phyloP scores from a whole-genome alignment of 2,113 vertebrate genomes.

The Ammodytes marinus region DNA sequence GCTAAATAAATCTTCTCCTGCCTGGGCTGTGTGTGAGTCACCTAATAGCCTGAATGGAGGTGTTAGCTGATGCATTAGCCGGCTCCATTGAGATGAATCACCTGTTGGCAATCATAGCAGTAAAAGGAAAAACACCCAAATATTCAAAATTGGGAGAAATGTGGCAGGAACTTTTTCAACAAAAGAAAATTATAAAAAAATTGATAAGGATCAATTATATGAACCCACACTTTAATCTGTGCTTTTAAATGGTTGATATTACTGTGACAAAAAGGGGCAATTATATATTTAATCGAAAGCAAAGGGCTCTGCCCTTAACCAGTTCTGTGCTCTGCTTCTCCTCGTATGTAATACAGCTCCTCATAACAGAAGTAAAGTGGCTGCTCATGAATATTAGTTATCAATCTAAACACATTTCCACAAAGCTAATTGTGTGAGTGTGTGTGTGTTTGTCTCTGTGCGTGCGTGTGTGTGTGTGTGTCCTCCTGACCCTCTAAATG shows the following conservation, averaged over 20 bases:
- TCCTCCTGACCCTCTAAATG: conserved; percentile 52
- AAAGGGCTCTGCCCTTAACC: background rate
- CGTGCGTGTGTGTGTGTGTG: conserved; percentile 15
- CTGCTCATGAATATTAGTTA: conserved; percentile 38
- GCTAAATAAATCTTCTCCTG: conserved; percentile 33
- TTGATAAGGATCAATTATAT: background rate
- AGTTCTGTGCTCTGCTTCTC: background rate
- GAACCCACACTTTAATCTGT: background rate
- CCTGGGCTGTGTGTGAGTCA: conserved; percentile 39
- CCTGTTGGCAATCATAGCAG: background rate
- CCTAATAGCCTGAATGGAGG: conserved; percentile 19
- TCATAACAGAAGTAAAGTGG: conserved; percentile 7
- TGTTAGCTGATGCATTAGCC: conserved; percentile 31
- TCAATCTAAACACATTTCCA: conserved; percentile 49
- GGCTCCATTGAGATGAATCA: conserved; percentile 28
- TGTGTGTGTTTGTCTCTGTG: conserved; percentile 1
- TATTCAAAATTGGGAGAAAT: background rate
- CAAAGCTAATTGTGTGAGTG: conserved; percentile 3
- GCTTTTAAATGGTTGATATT: conserved; percentile 1
- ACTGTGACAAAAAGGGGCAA: conserved; percentile 3
- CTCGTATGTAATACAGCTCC: conserved; percentile 21
- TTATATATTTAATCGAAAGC: conserved; percentile 28
- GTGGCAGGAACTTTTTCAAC: background rate
- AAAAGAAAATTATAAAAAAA: background rate
- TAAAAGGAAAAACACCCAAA: background rate